These are phyloP conservation scores for Sinodicranocentrus sp. DNA, from an alignment of 2,888 invertebrate species.

Conservation along the genomic window DNA sequence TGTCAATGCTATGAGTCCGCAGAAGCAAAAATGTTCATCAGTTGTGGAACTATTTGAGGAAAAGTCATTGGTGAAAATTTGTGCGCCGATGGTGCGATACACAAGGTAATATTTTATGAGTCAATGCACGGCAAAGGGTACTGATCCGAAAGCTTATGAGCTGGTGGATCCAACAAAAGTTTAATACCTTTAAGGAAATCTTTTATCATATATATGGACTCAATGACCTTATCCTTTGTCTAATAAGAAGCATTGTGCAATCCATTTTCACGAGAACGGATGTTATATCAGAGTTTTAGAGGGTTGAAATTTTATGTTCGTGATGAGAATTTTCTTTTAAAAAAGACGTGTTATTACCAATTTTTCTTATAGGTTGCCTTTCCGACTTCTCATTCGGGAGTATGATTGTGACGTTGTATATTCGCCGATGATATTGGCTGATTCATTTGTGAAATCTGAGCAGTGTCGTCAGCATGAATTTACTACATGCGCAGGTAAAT, in stretches of 20 bases:
- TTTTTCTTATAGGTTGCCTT: conserved; percentile 83
- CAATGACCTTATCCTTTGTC: too few species aligned
- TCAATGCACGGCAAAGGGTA: too few species aligned
- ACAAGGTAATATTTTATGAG: conserved; percentile 83
- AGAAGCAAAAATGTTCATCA: not conserved
- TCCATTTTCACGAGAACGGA: too few species aligned
- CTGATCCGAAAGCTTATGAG: too few species aligned
- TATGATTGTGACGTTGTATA: conserved; percentile 94
- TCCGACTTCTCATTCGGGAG: conserved; percentile 86
- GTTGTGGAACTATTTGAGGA: conserved; percentile 83
- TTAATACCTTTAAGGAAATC: too few species aligned
- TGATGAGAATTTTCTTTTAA: too few species aligned
- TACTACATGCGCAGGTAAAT: conserved; percentile 83
- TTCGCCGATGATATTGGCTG: conserved; percentile 98
- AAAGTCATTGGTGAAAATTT: conserved; percentile 85
- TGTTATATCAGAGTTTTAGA: too few species aligned
- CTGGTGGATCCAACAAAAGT: too few species aligned
- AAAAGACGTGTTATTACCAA: not conserved
- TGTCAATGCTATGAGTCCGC: conserved; percentile 6
- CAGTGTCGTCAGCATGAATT: conserved; percentile 93
- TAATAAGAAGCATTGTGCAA: too few species aligned
- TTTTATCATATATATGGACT: too few species aligned
- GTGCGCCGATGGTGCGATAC: conserved; percentile 98
- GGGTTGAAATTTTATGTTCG: too few species aligned
- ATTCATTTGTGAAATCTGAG: conserved; percentile 92